Evolutionary conservation across 2,888 invertebrate species (phyloP).

Genomic region (Watsonalla binaria): DNA sequence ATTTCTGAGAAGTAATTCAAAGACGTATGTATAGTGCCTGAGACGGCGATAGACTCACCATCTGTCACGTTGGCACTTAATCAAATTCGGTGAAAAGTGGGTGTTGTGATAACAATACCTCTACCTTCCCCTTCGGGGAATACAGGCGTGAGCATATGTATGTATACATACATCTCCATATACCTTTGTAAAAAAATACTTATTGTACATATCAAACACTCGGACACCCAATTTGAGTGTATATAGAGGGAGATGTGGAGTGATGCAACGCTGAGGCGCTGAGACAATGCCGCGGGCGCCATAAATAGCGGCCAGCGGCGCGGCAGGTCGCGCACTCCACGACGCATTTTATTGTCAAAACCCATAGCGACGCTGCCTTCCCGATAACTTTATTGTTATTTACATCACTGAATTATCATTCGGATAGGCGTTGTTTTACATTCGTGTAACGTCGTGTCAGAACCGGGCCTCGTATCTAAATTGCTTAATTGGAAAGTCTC

Average conservation of each 20-base stretch:
- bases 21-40: no score
- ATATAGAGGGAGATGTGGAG: constrained; percentile 3
- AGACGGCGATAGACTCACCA: no score
- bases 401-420: constrained; percentile 73
- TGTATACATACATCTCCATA: no score
- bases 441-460: constrained; percentile 66
- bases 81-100: no score
- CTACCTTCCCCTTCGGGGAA: no score
- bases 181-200: no score
- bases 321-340: constrained; percentile 54
- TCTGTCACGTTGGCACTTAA: no score
- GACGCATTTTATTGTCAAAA: constrained; percentile 74
- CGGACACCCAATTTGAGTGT: background rate
- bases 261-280: constrained; percentile 12
- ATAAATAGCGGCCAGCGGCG: constrained; percentile 64
- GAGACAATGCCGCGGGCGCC: constrained; percentile 36
- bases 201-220: no score
- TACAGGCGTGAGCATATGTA: no score
- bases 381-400: constrained; percentile 78
- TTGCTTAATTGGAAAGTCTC: constrained; percentile 76
- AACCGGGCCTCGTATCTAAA: constrained; percentile 68
- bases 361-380: constrained; percentile 62
- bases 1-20: no score
- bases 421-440: constrained; percentile 75
- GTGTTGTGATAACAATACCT: no score